Conservation (phyloP, 2,797 vertebrate genomes). For the Dipus sagitta region DNA sequence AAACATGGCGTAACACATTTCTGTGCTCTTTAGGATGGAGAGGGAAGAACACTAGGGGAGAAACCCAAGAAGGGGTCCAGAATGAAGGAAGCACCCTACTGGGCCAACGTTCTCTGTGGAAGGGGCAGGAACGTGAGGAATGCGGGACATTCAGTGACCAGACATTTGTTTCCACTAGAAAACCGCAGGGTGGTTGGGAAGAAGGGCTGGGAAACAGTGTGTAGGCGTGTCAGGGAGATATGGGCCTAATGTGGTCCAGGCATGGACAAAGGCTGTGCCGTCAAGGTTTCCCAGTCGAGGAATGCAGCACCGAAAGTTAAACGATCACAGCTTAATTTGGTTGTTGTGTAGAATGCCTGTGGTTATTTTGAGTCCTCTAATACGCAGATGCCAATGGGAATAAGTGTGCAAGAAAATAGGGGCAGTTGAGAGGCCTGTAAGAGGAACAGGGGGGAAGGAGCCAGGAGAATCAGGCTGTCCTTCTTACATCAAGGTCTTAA, state of each 20-base stretch:
- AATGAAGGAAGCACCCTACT: background rate
- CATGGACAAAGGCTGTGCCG: background rate
- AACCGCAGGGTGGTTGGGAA: background rate
- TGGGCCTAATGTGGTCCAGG: background rate
- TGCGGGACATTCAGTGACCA: background rate
- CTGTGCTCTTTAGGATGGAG: background rate
- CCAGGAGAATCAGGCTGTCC: background rate
- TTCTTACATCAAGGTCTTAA: background rate
- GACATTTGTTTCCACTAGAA: background rate
- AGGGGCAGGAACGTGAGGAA: background rate
- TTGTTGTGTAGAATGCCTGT: background rate
- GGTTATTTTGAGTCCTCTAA: background rate
- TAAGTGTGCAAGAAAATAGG: background rate
- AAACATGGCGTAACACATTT: background rate
- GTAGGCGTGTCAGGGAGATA: background rate
- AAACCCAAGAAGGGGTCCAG: background rate
- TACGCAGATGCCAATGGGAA: background rate
- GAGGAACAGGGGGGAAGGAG: conserved; percentile 6
- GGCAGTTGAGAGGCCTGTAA: background rate
- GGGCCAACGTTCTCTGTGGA: background rate
- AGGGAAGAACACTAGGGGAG: background rate
- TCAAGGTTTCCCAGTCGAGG: background rate
- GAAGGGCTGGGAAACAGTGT: no score
- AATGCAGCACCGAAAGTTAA: background rate
- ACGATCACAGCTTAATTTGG: background rate